A percentile compares a stretch with the other conserved stretches of the same genome.
These are phyloP conservation scores for Seriola quinqueradiata DNA, from an alignment of 2,113 vertebrate species.

Conservation along the genomic window DNA sequence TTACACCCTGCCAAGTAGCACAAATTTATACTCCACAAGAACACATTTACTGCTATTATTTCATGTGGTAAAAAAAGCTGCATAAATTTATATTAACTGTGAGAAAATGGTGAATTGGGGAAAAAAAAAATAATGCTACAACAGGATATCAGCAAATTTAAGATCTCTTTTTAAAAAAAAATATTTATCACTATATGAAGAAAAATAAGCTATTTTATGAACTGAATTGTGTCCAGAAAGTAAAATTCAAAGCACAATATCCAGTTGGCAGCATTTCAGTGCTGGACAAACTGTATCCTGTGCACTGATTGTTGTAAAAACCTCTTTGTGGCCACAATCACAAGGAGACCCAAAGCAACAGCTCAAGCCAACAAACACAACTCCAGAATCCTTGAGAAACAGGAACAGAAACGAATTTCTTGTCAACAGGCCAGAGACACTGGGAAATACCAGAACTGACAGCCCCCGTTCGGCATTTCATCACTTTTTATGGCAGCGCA, in stretches of 20 bases:
- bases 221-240: neutral
- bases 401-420: conserved; percentile 11
- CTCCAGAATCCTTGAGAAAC: conserved; percentile 34
- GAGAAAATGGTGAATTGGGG: neutral
- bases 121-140: too few species aligned
- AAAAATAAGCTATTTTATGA: too few species aligned
- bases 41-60: neutral
- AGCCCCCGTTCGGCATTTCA: conserved; percentile 4
- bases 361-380: conserved; percentile 21
- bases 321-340: conserved; percentile 51
- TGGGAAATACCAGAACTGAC: conserved; percentile 33
- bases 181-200: too few species aligned
- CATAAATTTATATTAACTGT: neutral
- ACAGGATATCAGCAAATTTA: neutral
- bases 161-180: too few species aligned
- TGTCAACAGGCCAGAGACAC: conserved; percentile 4
- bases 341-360: conserved; percentile 17
- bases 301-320: conserved; percentile 47
- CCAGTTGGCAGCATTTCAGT: neutral
- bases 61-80: neutral
- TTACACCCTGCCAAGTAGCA: neutral
- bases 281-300: neutral
- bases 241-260: neutral
- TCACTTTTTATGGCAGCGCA: conserved; percentile 9
- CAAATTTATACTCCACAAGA: neutral